Percentiles rank a stretch among this genome's conserved stretches.
phyloP scores from a whole-genome alignment of 2,797 vertebrate species.

The Chanos chanos region DNA sequence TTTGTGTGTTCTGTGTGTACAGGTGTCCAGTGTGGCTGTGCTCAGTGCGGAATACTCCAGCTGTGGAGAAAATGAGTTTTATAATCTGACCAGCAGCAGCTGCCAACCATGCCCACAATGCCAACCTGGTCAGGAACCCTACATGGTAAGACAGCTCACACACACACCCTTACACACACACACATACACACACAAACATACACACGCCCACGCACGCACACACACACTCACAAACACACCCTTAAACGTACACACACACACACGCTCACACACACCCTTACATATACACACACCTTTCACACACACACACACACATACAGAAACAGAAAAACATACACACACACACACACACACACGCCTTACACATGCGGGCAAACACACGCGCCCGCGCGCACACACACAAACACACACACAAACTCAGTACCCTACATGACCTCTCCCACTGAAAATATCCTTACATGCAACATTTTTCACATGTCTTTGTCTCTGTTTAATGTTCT shows the following conservation, averaged over 20 bases:
- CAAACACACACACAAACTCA: too few relatives aligned
- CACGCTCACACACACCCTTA: not conserved
- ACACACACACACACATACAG: too few relatives aligned
- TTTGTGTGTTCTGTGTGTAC: conserved; percentile 23
- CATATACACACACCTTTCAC: not conserved
- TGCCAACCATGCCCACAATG: conserved; percentile 92
- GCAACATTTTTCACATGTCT: too few relatives aligned
- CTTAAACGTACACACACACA: conserved; percentile 1
- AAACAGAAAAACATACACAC: too few relatives aligned
- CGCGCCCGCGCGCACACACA: too few relatives aligned
- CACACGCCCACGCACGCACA: not conserved
- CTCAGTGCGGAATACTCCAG: conserved; percentile 83
- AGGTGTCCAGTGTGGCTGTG: conserved; percentile 83
- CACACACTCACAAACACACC: not conserved
- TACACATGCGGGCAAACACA: too few relatives aligned
- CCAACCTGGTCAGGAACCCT: conserved; percentile 89
- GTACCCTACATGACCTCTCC: too few relatives aligned
- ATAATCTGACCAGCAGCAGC: conserved; percentile 90
- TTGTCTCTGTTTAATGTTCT: too few relatives aligned
- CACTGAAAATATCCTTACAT: too few relatives aligned
- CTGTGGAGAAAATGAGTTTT: conserved; percentile 95
- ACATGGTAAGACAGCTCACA: conserved; percentile 82
- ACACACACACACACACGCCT: too few relatives aligned
- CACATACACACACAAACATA: not conserved
- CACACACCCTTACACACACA: not conserved